phyloP scores from a whole-genome alignment of 2,797 vertebrate species.

The Leptatherina wallacei region DNA sequence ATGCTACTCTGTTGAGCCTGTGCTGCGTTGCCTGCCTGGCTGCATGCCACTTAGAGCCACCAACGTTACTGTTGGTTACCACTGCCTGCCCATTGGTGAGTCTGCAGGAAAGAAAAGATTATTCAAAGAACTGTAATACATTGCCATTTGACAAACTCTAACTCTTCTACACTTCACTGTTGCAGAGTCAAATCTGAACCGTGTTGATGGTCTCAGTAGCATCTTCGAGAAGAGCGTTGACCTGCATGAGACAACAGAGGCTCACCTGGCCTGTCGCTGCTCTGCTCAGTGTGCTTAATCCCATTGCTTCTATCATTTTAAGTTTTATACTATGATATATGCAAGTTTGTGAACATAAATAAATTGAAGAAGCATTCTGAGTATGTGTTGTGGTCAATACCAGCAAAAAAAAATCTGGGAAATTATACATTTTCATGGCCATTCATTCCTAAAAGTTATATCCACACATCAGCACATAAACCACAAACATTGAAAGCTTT shows the following conservation, averaged over 20 bases:
- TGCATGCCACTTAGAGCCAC: slow-evolving; percentile 76
- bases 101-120: slow-evolving; percentile 18
- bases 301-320: neutral
- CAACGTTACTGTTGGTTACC: slow-evolving; percentile 72
- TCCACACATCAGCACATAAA: neutral
- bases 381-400: slow-evolving; percentile 6
- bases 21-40: slow-evolving; percentile 78
- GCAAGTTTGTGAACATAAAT: slow-evolving; percentile 46
- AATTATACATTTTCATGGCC: neutral
- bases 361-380: slow-evolving; percentile 43
- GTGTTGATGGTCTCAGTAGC: slow-evolving; percentile 46
- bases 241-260: slow-evolving; percentile 68
- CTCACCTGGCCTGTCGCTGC: slow-evolving; percentile 81
- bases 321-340: slow-evolving; percentile 16
- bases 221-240: slow-evolving; percentile 79
- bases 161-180: slow-evolving; percentile 22
- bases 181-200: slow-evolving; percentile 70
- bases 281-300: slow-evolving; percentile 71
- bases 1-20: slow-evolving; percentile 83
- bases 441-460: neutral
- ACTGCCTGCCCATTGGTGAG: slow-evolving; percentile 80
- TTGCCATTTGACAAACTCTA: neutral
- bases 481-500: too few relatives aligned
- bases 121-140: neutral
- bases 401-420: neutral